Conservation (phyloP, 2,113 vertebrate genomes). For the Tragelaphus strepsiceros region DNA sequence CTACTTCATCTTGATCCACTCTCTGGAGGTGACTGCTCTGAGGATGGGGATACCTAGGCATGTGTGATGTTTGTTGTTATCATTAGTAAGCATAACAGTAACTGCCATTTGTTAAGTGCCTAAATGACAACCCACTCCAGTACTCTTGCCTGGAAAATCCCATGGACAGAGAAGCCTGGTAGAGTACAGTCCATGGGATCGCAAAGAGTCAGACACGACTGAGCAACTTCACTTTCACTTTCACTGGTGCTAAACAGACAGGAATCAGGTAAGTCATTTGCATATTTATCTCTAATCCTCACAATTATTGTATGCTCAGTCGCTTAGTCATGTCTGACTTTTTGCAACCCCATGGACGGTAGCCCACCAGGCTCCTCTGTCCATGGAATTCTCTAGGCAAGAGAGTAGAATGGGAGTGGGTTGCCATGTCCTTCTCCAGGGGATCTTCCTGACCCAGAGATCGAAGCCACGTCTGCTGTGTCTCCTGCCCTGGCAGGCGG, state of each 20-base stretch:
- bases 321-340: not conserved
- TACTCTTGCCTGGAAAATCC: too few relatives aligned
- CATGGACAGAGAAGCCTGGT: too few relatives aligned
- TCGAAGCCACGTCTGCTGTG: not conserved
- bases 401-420: not conserved
- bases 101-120: not conserved
- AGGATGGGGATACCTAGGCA: not conserved
- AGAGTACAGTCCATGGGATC: too few relatives aligned
- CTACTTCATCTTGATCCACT: not conserved
- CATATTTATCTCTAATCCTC: not conserved
- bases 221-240: not conserved
- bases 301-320: not conserved
- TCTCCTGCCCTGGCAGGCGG: not conserved
- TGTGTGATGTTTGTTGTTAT: not conserved
- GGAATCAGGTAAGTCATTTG: not conserved
- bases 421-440: not conserved
- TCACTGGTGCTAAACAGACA: not conserved
- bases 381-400: not conserved
- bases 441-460: not conserved
- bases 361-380: not conserved
- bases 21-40: not conserved
- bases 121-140: too few relatives aligned
- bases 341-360: not conserved
- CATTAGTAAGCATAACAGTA: not conserved
- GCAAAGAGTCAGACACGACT: accelerated